Evolutionary conservation across 2,888 invertebrate genomes (phyloP).

Genomic region (Agriotes lineatus): DNA sequence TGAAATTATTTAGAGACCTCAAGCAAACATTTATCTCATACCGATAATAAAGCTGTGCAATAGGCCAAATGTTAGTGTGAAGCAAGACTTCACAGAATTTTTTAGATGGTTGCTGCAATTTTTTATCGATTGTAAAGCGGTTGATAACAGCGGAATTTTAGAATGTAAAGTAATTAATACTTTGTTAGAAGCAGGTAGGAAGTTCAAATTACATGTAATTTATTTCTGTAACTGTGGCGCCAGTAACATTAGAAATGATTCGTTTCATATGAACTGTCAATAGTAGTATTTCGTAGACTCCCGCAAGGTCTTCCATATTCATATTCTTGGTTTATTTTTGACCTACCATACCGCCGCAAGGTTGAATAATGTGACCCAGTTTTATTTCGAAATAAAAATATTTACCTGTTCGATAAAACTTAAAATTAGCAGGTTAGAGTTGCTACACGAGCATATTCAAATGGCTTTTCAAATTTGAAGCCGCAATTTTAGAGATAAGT

Average conservation of each 20-base stretch:
- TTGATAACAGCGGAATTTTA: too few relatives aligned
- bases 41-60: not conserved
- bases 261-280: too few relatives aligned
- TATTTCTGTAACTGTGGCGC: too few relatives aligned
- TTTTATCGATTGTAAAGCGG: not conserved
- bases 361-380: not conserved
- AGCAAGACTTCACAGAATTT: not conserved
- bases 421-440: too few relatives aligned
- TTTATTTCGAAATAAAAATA: not conserved
- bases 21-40: slow-evolving; percentile 4
- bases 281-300: too few relatives aligned
- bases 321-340: not conserved
- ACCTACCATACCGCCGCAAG: not conserved
- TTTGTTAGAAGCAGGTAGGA: too few relatives aligned
- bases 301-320: not conserved
- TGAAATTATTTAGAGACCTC: not conserved
- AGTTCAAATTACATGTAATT: too few relatives aligned
- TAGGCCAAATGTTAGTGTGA: not conserved
- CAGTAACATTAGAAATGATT: too few relatives aligned
- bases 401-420: not conserved
- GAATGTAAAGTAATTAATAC: too few relatives aligned
- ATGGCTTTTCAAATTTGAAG: too few relatives aligned
- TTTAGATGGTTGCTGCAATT: not conserved
- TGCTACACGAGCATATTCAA: too few relatives aligned
- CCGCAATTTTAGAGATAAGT: too few relatives aligned